Evolutionary conservation across 2,797 vertebrate species (phyloP).

Genomic region (Myripristis jacobus): DNA sequence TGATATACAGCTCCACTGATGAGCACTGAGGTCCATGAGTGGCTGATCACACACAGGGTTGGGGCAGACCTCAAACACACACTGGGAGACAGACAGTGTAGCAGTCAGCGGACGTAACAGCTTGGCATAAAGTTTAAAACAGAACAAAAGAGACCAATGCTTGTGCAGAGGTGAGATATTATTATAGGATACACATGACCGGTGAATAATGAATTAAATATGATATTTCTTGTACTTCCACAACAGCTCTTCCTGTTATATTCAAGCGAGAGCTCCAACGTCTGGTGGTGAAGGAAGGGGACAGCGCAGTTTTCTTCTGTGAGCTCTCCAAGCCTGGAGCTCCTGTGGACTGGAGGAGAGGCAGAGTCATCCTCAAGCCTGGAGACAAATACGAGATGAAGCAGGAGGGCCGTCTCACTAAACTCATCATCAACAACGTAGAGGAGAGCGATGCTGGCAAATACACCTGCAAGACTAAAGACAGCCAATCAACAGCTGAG

Average conservation of each 20-base stretch:
- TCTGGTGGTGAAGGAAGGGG: conserved; percentile 85
- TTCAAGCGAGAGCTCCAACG: conserved; percentile 86
- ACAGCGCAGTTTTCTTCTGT: conserved; percentile 81
- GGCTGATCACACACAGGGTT: too few relatives aligned
- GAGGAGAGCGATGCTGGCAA: conserved; percentile 89
- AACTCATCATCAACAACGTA: conserved; percentile 83
- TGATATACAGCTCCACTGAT: too few relatives aligned
- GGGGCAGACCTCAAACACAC: too few relatives aligned
- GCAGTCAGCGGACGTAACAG: too few relatives aligned
- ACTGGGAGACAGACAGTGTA: too few relatives aligned
- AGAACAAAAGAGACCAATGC: too few relatives aligned
- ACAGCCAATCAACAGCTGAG: conserved; percentile 85
- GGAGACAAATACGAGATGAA: conserved; percentile 91
- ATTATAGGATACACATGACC: too few relatives aligned
- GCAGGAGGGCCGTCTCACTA: conserved; percentile 75
- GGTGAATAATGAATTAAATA: background rate
- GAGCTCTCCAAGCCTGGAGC: conserved; percentile 85
- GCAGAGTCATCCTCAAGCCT: conserved; percentile 86
- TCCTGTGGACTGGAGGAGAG: conserved; percentile 90
- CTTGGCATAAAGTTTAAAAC: too few relatives aligned
- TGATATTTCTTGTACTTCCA: background rate
- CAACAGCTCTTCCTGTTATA: conserved; percentile 85
- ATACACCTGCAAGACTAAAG: conserved; percentile 90
- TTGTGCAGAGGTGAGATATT: too few relatives aligned
- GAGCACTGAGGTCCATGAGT: too few relatives aligned